Evolutionary conservation across 2,888 invertebrate species (phyloP).

Genomic region (Drosophila limbata): DNA sequence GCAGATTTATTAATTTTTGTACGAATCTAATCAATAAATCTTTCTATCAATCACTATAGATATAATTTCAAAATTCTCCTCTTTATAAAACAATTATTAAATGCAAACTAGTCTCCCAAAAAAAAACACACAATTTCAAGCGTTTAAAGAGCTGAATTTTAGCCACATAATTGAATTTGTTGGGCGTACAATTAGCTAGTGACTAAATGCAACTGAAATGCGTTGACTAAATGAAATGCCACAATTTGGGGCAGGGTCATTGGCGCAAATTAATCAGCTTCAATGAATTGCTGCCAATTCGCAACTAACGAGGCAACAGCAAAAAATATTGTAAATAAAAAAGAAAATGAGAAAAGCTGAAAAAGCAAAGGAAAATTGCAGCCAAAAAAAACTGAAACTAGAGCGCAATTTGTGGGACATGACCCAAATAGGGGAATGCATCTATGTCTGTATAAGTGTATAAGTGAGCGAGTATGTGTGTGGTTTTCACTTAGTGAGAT

Average conservation of each 20-base stretch:
- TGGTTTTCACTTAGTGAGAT: conserved; percentile 8
- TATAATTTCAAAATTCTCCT: background rate
- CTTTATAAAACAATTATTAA: background rate
- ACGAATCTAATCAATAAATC: background rate
- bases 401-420: conserved; percentile 10
- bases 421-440: background rate
- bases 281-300: conserved; percentile 62
- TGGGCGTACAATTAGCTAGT: background rate
- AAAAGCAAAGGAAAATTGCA: conserved; percentile 31
- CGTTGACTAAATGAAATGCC: conserved; percentile 6
- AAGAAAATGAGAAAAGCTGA: conserved; percentile 9
- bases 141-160: background rate
- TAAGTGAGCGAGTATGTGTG: background rate
- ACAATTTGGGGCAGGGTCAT: conserved; percentile 61
- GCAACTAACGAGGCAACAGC: conserved; percentile 34
- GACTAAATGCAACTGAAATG: background rate
- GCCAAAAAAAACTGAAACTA: conserved; percentile 34
- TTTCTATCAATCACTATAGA: background rate
- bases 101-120: background rate
- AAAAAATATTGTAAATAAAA: conserved; percentile 15
- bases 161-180: background rate
- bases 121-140: background rate
- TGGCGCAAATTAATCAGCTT: conserved; percentile 67
- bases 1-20: background rate
- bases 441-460: background rate